Evolutionary conservation across 2,888 invertebrate species (phyloP).

Genomic region (Priocnemis perturbator): DNA sequence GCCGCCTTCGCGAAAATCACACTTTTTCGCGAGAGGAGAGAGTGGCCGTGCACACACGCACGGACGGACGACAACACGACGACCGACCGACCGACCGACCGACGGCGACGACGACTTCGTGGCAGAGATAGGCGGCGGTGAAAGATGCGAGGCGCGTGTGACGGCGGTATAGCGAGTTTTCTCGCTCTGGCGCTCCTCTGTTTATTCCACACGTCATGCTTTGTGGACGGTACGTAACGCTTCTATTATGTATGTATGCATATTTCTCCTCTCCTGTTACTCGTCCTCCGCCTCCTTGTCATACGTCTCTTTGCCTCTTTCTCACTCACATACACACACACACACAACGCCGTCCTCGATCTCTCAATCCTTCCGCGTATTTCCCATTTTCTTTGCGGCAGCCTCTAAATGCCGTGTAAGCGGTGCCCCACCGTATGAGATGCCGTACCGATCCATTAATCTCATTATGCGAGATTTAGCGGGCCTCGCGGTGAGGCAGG

Average conservation of each 20-base stretch:
- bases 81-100: too few relatives aligned
- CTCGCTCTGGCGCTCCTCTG: conserved; percentile 63
- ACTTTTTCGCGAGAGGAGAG: conserved; percentile 37
- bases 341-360: too few relatives aligned
- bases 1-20: conserved; percentile 9
- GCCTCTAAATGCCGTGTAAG: too few relatives aligned
- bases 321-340: too few relatives aligned
- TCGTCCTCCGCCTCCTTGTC: conserved; percentile 21
- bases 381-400: too few relatives aligned
- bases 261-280: too few relatives aligned
- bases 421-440: too few relatives aligned
- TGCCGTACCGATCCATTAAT: too few relatives aligned
- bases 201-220: conserved; percentile 60
- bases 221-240: conserved; percentile 62
- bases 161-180: conserved; percentile 60
- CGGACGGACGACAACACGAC: too few relatives aligned
- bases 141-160: conserved; percentile 59
- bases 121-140: conserved; percentile 37
- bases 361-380: conserved; percentile 18
- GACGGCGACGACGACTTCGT: neutral
- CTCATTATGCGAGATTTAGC: too few relatives aligned
- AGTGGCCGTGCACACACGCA: conserved; percentile 34
- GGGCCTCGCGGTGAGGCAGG: too few relatives aligned
- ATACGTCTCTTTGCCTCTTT: conserved; percentile 29
- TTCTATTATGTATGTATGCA: too few relatives aligned